These are phyloP conservation scores for Labeo rohita DNA, from an alignment of 2,113 vertebrate genomes.

Conservation along the genomic window DNA sequence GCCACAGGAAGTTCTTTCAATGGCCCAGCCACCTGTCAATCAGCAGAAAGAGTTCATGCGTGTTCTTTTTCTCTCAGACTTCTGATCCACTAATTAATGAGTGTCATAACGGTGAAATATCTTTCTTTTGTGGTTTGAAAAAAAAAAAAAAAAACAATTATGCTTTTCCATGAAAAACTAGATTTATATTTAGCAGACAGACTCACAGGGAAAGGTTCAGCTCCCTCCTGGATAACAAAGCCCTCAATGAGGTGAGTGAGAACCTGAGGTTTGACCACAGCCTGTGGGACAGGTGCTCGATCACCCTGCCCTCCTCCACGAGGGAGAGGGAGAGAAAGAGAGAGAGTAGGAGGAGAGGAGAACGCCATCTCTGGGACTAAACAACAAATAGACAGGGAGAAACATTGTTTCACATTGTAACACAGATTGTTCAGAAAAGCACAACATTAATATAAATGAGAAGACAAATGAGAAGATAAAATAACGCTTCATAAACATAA, in stretches of 20 bases:
- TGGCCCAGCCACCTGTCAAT: slow-evolving; percentile 75
- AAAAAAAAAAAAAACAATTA: not conserved
- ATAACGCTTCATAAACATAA: not conserved
- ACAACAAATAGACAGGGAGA: not conserved
- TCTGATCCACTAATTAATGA: not conserved
- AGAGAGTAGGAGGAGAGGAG: slow-evolving; percentile 74
- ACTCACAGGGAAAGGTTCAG: slow-evolving; percentile 96
- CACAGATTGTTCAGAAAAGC: slow-evolving; percentile 30
- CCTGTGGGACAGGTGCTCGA: slow-evolving; percentile 88
- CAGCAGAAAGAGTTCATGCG: not conserved
- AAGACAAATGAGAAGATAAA: not conserved
- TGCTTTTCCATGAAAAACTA: not conserved
- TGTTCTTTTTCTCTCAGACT: not conserved
- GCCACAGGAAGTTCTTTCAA: slow-evolving; percentile 77
- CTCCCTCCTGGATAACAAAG: slow-evolving; percentile 98
- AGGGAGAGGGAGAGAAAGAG: slow-evolving; percentile 72
- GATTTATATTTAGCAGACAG: not conserved
- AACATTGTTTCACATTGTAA: too few relatives aligned
- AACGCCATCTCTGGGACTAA: slow-evolving; percentile 65
- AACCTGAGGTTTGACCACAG: slow-evolving; percentile 98
- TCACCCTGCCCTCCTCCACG: slow-evolving; percentile 74
- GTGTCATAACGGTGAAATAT: not conserved
- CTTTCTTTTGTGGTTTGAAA: not conserved
- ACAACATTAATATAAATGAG: not conserved
- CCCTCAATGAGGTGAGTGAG: slow-evolving; percentile 98